Conservation (phyloP, 1,140 invertebrate genomes). For the Ceratoteleas bidentatus region DNA sequence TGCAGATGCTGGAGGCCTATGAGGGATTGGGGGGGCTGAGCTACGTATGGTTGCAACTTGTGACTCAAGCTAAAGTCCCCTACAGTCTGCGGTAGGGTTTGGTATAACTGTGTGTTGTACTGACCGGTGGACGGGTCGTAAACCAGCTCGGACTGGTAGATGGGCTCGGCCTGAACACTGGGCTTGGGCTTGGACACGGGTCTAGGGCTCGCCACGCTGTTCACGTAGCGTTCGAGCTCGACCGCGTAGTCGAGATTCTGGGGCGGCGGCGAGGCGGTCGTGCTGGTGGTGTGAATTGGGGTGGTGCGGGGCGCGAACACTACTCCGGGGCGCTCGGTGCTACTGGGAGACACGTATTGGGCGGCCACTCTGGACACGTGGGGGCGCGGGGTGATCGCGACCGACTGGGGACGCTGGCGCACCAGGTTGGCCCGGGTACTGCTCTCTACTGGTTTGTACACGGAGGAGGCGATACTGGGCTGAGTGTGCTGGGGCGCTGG, state of each 20-base stretch:
- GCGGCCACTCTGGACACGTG: no score
- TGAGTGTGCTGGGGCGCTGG: slow-evolving; percentile 68
- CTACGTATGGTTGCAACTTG: slow-evolving; percentile 87
- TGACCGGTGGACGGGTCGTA: slow-evolving; percentile 89
- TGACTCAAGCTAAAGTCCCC: slow-evolving; percentile 87
- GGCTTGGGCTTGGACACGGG: slow-evolving; percentile 74
- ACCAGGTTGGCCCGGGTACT: no score
- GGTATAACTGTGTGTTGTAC: slow-evolving; percentile 90
- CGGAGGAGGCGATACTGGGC: slow-evolving; percentile 68
- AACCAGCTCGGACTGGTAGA: slow-evolving; percentile 89
- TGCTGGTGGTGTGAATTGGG: slow-evolving; percentile 74
- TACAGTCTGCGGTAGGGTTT: slow-evolving; percentile 87
- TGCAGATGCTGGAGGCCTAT: slow-evolving; percentile 70
- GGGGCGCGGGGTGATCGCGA: no score
- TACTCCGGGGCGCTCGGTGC: slow-evolving; percentile 78
- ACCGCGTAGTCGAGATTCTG: slow-evolving; percentile 86
- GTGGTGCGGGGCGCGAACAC: slow-evolving; percentile 72
- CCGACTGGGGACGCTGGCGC: no score
- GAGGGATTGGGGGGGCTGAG: slow-evolving; percentile 81
- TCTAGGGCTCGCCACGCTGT: slow-evolving; percentile 83
- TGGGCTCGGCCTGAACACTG: slow-evolving; percentile 78
- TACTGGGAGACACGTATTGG: no score
- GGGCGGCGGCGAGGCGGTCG: slow-evolving; percentile 73
- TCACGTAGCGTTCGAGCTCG: slow-evolving; percentile 89
- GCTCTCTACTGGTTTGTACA: no score